Conservation (phyloP, 2,797 vertebrate genomes). For the Florisuga fusca region DNA sequence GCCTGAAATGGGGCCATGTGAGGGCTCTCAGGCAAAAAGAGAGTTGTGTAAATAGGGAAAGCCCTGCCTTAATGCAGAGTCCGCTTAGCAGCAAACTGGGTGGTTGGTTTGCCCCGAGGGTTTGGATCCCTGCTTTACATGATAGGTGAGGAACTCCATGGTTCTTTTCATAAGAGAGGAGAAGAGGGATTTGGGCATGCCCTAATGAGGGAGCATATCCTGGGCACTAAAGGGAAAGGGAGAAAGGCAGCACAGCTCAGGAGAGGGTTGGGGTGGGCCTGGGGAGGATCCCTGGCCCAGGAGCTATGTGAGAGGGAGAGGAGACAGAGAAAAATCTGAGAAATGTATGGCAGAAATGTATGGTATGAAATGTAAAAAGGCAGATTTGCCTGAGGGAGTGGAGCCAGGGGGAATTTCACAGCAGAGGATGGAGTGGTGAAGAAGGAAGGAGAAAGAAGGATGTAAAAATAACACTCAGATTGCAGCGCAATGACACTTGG, state of each 20-base stretch:
- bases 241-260: background rate
- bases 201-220: background rate
- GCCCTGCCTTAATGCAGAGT: background rate
- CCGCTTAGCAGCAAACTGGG: background rate
- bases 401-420: background rate
- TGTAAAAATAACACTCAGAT: background rate
- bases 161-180: background rate
- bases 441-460: background rate
- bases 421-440: background rate
- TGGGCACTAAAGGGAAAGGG: background rate
- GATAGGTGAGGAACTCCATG: background rate
- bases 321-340: background rate
- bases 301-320: background rate
- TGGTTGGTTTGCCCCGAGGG: background rate
- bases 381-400: background rate
- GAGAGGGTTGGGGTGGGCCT: background rate
- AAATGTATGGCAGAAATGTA: background rate
- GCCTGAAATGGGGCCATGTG: fast-evolving
- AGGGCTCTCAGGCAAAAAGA: background rate
- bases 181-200: background rate
- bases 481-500: fast-evolving
- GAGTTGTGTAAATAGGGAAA: background rate
- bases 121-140: slow-evolving; percentile 15
- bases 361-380: background rate
- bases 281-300: background rate